Conservation (phyloP, 2,888 invertebrate genomes). For the Tetanocera ferruginea region DNA sequence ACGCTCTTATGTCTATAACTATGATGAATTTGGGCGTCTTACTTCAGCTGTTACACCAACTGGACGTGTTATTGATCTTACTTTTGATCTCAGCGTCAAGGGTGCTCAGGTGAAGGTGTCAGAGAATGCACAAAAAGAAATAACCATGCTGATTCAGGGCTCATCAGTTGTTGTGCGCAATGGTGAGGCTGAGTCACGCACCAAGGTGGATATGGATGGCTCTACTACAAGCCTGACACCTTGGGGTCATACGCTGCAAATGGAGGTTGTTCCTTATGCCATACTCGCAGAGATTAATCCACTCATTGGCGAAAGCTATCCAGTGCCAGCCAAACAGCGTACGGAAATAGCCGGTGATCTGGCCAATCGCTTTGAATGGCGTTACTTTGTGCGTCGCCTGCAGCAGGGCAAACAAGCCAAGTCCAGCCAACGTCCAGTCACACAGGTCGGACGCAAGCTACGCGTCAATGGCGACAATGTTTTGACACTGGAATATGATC, state of each 20-base stretch:
- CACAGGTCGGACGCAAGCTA: constrained; percentile 87
- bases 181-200: constrained; percentile 86
- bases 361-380: constrained; percentile 95
- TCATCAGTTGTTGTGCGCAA: constrained; percentile 85
- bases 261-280: constrained; percentile 92
- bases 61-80: constrained; percentile 90
- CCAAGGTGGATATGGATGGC: constrained; percentile 84
- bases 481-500: constrained; percentile 90
- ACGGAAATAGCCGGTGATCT: constrained; percentile 91
- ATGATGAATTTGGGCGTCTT: constrained; percentile 93
- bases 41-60: constrained; percentile 94
- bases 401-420: constrained; percentile 73
- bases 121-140: constrained; percentile 85
- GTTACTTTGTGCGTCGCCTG: constrained; percentile 87
- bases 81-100: constrained; percentile 90
- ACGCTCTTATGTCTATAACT: constrained; percentile 92
- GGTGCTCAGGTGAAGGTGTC: constrained; percentile 90
- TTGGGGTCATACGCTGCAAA: constrained; percentile 89
- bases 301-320: constrained; percentile 89
- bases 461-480: constrained; percentile 93
- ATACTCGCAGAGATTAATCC: constrained; percentile 90
- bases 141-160: constrained; percentile 89
- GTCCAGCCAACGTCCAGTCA: constrained; percentile 73
- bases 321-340: constrained; percentile 90
- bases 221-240: constrained; percentile 85